phyloP scores from a whole-genome alignment of 2,113 vertebrate genomes.

The Cheirogaleus medius region DNA sequence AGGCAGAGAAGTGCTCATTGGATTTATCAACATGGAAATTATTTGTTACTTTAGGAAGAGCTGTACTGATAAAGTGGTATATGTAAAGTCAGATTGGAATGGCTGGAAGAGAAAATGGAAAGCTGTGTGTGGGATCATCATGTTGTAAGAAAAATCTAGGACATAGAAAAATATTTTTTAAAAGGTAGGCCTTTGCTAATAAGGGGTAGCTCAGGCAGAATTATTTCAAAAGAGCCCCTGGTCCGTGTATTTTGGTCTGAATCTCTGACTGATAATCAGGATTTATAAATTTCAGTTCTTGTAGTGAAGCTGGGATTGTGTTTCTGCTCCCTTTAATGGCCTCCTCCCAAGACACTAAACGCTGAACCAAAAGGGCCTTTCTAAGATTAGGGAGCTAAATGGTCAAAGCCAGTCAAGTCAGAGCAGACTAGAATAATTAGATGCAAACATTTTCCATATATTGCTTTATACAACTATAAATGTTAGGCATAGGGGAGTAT shows the following conservation, averaged over 20 bases:
- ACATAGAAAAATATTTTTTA: not conserved
- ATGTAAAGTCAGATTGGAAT: not conserved
- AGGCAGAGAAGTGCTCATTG: not conserved
- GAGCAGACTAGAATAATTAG: not conserved
- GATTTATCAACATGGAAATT: not conserved
- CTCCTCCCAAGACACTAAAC: not conserved
- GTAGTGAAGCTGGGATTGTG: not conserved
- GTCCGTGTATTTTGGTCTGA: not conserved
- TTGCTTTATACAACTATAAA: conserved; percentile 10
- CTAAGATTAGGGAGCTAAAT: not conserved
- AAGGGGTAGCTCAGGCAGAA: not conserved
- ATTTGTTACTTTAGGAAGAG: not conserved
- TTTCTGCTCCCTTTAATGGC: not conserved
- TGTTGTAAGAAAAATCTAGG: not conserved
- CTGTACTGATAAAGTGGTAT: not conserved
- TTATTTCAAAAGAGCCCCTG: not conserved
- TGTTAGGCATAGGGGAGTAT: not conserved
- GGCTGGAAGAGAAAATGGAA: not conserved
- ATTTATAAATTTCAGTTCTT: conserved; percentile 36
- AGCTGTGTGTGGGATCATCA: not conserved
- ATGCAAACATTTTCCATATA: not conserved
- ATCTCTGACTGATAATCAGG: conserved; percentile 13
- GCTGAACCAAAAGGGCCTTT: conserved; percentile 17
- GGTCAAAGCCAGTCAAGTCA: conserved; percentile 17
- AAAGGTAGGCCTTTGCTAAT: not conserved